These are phyloP conservation scores for Hipparchia sbordonii DNA, from an alignment of 2,888 invertebrate genomes.

Conservation along the genomic window DNA sequence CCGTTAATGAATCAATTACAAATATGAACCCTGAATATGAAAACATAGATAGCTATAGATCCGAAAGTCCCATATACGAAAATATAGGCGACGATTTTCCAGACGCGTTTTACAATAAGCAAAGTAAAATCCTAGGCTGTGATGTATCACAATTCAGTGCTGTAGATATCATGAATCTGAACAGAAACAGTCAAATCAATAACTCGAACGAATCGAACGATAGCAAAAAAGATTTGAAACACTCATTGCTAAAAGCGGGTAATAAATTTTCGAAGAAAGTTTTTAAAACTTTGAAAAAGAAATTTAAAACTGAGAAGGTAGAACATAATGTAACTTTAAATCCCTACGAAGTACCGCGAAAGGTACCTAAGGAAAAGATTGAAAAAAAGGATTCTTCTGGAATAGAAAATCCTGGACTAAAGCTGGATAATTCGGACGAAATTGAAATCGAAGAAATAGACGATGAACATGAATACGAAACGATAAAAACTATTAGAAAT, in stretches of 20 bases:
- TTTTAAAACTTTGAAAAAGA: constrained; percentile 72
- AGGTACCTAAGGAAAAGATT: constrained; percentile 60
- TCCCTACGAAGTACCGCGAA: constrained; percentile 77
- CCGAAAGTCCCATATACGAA: constrained; percentile 72
- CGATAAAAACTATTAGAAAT: constrained; percentile 71
- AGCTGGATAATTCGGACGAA: constrained; percentile 75
- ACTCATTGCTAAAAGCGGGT: constrained; percentile 65
- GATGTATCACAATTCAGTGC: constrained; percentile 75
- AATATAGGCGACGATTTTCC: constrained; percentile 59
- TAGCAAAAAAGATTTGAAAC: constrained; percentile 64
- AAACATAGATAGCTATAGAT: constrained; percentile 65
- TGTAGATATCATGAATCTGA: constrained; percentile 73
- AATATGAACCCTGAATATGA: constrained; percentile 63
- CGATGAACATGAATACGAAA: constrained; percentile 73
- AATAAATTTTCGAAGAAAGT: constrained; percentile 74
- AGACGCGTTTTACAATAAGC: constrained; percentile 65
- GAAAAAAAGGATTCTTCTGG: constrained; percentile 60
- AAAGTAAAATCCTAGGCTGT: constrained; percentile 75
- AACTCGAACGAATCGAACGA: constrained; percentile 67
- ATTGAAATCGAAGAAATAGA: constrained; percentile 71
- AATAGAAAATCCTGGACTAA: constrained; percentile 73
- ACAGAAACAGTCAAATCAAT: constrained; percentile 56
- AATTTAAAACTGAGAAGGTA: constrained; percentile 70
- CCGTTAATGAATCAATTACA: constrained; percentile 64
- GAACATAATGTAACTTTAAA: constrained; percentile 62